Conservation (phyloP, 2,888 invertebrate genomes). For the Dromius quadrimaculatus region DNA sequence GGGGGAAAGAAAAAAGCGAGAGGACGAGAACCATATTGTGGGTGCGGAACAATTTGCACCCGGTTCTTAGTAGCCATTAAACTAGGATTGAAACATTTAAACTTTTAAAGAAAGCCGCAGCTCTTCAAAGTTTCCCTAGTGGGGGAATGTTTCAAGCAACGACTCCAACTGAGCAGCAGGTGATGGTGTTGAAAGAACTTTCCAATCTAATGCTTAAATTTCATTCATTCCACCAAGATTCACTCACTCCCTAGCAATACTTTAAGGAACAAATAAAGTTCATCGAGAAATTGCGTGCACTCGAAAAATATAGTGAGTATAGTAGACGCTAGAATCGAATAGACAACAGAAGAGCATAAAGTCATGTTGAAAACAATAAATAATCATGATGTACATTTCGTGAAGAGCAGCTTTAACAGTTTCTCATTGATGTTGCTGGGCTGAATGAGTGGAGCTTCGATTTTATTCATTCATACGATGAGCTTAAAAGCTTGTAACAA, state of each 20-base stretch:
- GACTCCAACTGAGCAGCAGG: constrained; percentile 39
- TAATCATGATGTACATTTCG: too few species aligned
- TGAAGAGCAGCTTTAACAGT: too few species aligned
- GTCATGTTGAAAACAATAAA: too few species aligned
- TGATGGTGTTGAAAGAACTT: constrained; percentile 42
- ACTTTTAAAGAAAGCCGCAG: constrained; percentile 59
- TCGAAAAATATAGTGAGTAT: too few species aligned
- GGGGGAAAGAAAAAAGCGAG: constrained; percentile 32
- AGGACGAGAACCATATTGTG: constrained; percentile 41
- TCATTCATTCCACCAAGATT: constrained; percentile 3
- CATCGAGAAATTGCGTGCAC: too few species aligned
- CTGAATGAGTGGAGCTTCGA: too few species aligned
- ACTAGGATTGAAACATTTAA: constrained; percentile 58
- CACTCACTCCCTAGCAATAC: not conserved
- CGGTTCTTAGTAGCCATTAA: constrained; percentile 55
- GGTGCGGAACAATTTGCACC: constrained; percentile 45
- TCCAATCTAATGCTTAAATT: constrained; percentile 37
- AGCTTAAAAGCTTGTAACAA: too few species aligned
- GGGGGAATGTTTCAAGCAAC: constrained; percentile 43
- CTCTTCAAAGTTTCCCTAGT: constrained; percentile 46
- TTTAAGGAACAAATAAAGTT: constrained; percentile 10
- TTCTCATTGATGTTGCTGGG: too few species aligned
- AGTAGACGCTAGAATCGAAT: too few species aligned
- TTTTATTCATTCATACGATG: too few species aligned
- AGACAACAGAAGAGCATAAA: too few species aligned